phyloP scores from a whole-genome alignment of 2,888 invertebrate genomes.

The Rotaria socialis region DNA sequence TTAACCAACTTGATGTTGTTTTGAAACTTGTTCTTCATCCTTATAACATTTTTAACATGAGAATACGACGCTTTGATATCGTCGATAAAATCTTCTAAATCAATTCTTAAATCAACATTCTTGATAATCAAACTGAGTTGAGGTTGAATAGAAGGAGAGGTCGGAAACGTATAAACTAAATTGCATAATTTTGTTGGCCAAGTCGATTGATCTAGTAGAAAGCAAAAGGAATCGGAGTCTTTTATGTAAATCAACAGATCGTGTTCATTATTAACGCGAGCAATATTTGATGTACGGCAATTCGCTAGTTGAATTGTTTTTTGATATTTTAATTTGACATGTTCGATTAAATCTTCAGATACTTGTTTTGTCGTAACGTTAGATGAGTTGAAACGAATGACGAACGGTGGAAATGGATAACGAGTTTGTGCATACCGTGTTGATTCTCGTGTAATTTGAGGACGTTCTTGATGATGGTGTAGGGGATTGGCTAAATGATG shows the following conservation, averaged over 20 bases:
- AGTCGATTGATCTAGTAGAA: not conserved
- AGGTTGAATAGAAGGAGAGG: not conserved
- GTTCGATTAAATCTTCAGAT: not conserved
- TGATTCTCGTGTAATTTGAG: not conserved
- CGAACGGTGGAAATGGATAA: not conserved
- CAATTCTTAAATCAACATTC: not conserved
- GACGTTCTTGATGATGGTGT: too few species aligned
- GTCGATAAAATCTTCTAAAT: not conserved
- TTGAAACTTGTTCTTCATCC: not conserved
- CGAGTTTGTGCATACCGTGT: not conserved
- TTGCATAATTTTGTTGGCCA: not conserved
- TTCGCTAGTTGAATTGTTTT: not conserved
- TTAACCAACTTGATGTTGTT: not conserved
- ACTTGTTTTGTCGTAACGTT: not conserved
- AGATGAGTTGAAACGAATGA: not conserved
- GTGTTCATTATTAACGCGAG: not conserved
- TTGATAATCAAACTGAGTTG: not conserved
- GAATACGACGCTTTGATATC: not conserved
- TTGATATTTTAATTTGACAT: not conserved
- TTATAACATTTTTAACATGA: not conserved
- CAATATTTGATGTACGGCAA: not conserved
- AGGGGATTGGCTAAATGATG: too few species aligned
- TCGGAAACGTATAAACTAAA: not conserved
- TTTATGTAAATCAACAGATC: not conserved
- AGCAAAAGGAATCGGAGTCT: not conserved